A percentile compares a stretch with the other conserved stretches of the same genome.
Conservation (phyloP, 2,888 invertebrate genomes). For the Heliconius charithonia region DNA sequence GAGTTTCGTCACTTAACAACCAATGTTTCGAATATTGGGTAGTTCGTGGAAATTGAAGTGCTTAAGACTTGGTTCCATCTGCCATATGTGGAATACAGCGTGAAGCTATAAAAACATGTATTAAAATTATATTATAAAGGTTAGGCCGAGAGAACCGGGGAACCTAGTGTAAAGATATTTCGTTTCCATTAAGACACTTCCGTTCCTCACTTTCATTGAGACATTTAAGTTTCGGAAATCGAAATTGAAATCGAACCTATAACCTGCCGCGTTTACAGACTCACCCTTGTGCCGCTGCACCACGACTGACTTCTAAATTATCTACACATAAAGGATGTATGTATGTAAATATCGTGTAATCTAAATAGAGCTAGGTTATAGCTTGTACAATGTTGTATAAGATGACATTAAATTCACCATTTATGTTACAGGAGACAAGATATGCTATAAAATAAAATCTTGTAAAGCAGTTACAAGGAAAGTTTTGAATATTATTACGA, state of each 20-base stretch:
- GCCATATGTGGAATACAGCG: not conserved
- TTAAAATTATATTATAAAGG: too few species aligned
- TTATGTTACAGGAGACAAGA: constrained; percentile 20
- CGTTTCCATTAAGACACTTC: too few species aligned
- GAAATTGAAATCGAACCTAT: too few species aligned
- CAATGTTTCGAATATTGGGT: not conserved
- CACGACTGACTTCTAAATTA: too few species aligned
- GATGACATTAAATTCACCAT: constrained; percentile 25
- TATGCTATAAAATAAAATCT: constrained; percentile 26
- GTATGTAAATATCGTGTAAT: constrained; percentile 13
- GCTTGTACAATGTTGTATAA: constrained; percentile 5
- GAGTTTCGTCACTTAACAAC: not conserved
- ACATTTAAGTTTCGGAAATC: too few species aligned
- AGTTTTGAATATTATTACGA: constrained; percentile 15
- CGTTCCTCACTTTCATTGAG: too few species aligned
- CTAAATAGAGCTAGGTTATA: constrained; percentile 11
- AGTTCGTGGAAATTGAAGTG: not conserved
- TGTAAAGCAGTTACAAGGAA: constrained; percentile 10
- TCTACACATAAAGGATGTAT: not conserved
- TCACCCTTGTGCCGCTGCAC: too few species aligned
- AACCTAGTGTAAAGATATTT: too few species aligned
- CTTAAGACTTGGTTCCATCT: not conserved
- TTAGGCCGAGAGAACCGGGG: too few species aligned
- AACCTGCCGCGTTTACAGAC: too few species aligned
- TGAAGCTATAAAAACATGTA: too few species aligned